Evolutionary conservation across 2,797 vertebrate species (phyloP), one percentile per base, ranked within the genome.

Genomic region (Lophotriccus pileatus): DNA sequence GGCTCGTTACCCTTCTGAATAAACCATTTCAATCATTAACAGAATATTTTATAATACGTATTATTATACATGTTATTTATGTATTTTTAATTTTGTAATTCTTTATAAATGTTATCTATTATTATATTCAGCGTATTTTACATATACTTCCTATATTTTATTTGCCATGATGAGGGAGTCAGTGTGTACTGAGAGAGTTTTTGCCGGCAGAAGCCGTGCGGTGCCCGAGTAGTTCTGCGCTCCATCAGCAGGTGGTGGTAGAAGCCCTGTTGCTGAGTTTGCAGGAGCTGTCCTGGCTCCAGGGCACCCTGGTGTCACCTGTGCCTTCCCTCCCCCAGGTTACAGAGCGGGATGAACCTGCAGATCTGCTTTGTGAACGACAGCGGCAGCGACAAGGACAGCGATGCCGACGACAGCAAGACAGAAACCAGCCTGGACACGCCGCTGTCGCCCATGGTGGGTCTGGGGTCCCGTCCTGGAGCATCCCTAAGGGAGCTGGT

Each of bases 341-440:
- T 99, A 44, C 99, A 99, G 97, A 99, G 99, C 13, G 99, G 99
- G 96, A 99, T 99, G 99, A 99, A 99, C 97, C 98, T 99, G 80
- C 99, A 99, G 97, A 99, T 99, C 91, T 99, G 99, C 96, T 99
- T 99, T 25, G 99, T 99, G 81, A 99, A 99, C 6, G 99, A 99
- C 98, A 99, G 99, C 0, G 98, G 99, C 96, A 99, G 99, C 4
- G 99, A 99, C 96, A 99, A 99, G 98, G 99, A 99, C 98, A 99
- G 99, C 1, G 99, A 99, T 64, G 99, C 98, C 0, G 99, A 99
- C 1, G 99, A 99, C 98, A 99, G 99, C 97, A 99, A 99, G 98
- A 99, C 99, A 2, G 99, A 99, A 97, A 99, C 99, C 93, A 99
- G 99, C 92, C 96, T 99, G 98, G 99, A 99, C 97, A 99, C 99